Percentiles rank a stretch among this genome's conserved stretches.
These are phyloP conservation scores for Rhabdophis nuchalis DNA, from an alignment of 2,797 vertebrate species.

Conservation along the genomic window DNA sequence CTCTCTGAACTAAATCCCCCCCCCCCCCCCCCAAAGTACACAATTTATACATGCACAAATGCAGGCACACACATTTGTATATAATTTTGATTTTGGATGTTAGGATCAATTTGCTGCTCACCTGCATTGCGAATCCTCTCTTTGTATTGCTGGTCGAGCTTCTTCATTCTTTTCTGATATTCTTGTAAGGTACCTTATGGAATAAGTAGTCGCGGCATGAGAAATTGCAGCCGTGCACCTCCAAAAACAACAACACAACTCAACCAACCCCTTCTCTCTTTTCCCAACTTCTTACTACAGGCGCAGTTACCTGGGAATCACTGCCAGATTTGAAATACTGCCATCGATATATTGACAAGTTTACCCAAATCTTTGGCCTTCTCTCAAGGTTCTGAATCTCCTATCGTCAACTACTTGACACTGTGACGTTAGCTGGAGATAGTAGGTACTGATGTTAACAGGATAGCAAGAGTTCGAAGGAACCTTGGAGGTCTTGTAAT, in stretches of 20 bases:
- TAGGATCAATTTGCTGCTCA: constrained; percentile 23
- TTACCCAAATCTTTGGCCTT: background rate
- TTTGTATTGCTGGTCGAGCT: constrained; percentile 96
- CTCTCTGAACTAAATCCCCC: background rate
- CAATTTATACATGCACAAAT: too few species aligned
- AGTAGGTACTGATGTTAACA: background rate
- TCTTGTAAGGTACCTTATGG: constrained; percentile 92
- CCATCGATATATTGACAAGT: background rate
- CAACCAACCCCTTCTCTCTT: too few species aligned
- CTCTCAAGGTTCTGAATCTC: background rate
- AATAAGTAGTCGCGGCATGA: constrained; percentile 11
- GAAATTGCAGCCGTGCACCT: background rate
- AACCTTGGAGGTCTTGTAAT: too few species aligned
- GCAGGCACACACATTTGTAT: too few species aligned
- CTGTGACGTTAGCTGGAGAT: background rate
- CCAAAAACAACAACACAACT: too few species aligned
- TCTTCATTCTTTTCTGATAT: constrained; percentile 98
- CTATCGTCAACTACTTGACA: background rate
- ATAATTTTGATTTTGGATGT: too few species aligned
- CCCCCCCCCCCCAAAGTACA: too few species aligned
- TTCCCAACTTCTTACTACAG: background rate
- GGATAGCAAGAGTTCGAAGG: too few species aligned
- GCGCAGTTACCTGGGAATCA: background rate
- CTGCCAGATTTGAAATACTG: background rate
- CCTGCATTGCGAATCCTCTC: constrained; percentile 96